These are phyloP conservation scores for Tragelaphus eurycerus DNA, from an alignment of 2,797 vertebrate species.

Conservation along the genomic window DNA sequence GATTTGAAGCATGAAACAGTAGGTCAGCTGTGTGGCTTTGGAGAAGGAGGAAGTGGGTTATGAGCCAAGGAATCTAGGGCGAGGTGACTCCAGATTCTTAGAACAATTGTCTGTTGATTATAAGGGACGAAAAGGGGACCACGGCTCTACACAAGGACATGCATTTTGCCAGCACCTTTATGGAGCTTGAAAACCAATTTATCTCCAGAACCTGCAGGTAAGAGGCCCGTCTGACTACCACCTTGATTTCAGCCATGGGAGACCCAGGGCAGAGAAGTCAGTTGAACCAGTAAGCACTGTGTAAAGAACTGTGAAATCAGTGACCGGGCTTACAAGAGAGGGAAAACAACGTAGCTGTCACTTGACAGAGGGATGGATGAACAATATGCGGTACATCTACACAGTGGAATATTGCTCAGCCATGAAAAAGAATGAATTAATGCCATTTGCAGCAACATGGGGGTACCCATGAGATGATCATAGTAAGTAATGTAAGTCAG, in stretches of 20 bases:
- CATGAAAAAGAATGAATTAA: neutral
- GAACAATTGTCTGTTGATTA: neutral
- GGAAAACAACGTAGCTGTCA: neutral
- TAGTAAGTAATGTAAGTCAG: fast-evolving
- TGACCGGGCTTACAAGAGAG: neutral
- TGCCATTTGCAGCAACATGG: neutral
- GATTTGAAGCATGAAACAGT: neutral
- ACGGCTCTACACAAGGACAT: neutral
- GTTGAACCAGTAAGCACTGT: neutral
- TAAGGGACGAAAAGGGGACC: fast-evolving
- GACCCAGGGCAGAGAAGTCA: neutral
- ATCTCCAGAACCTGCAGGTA: neutral
- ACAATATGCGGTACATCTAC: fast-evolving
- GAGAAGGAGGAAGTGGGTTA: neutral
- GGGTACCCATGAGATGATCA: too few species aligned
- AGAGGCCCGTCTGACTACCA: fast-evolving
- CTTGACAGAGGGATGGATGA: neutral
- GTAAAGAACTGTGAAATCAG: fast-evolving
- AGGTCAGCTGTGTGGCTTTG: neutral
- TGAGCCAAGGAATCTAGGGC: neutral
- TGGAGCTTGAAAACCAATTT: neutral
- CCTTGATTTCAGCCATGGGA: neutral
- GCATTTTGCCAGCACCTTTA: neutral
- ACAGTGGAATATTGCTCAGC: neutral
- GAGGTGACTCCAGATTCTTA: neutral